Conservation (phyloP, 2,113 vertebrate species). For the Lontra canadensis region DNA sequence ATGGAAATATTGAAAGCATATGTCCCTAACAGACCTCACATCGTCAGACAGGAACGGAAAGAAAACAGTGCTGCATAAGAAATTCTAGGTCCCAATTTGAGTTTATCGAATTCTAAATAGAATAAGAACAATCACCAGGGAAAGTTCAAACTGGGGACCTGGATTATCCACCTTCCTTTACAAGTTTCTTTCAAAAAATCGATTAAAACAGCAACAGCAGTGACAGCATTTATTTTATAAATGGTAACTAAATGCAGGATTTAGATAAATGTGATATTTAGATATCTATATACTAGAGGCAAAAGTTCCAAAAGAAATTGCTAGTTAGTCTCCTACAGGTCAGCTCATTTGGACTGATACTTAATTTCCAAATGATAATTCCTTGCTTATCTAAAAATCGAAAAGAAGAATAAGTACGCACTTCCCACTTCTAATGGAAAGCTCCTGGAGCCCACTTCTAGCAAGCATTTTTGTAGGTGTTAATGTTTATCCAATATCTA, state of each 20-base stretch:
- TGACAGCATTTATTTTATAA: not conserved
- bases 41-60: not conserved
- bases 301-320: not conserved
- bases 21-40: not conserved
- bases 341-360: not conserved
- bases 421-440: not conserved
- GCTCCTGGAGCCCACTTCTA: not conserved
- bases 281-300: not conserved
- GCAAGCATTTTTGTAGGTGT: not conserved
- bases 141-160: not conserved
- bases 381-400: not conserved
- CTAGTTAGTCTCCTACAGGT: not conserved
- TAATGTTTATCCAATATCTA: not conserved
- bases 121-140: not conserved
- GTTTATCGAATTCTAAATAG: not conserved
- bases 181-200: not conserved
- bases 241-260: slow-evolving; percentile 1
- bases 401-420: not conserved
- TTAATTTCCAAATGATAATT: slow-evolving; percentile 8
- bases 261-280: slow-evolving; percentile 20
- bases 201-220: not conserved
- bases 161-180: slow-evolving; percentile 12
- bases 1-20: not conserved
- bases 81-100: not conserved
- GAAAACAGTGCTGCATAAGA: not conserved